Evolutionary conservation across 2,888 invertebrate genomes (phyloP), one percentile per base, ranked within the genome.

Genomic region (Tanytarsus gracilentus): DNA sequence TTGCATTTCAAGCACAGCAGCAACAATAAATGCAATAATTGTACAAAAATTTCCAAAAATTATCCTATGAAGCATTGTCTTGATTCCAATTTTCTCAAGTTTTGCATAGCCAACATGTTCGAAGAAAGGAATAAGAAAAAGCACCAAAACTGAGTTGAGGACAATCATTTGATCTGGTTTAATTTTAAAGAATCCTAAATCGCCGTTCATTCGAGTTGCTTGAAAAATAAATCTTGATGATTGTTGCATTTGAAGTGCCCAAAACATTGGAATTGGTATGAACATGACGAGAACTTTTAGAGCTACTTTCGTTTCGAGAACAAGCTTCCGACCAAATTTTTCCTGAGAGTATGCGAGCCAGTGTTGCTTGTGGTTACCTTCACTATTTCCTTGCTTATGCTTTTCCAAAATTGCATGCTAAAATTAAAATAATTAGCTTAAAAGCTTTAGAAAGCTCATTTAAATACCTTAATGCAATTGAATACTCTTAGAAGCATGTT

Each of bases 151-250:
- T 0, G 95, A 94, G 75, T 95, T 96, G 2, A 94, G 72, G 62
- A 94, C 88, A 78, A 94, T 94, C 84, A 98, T 85, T 62, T 98
- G 97, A 75, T 98, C 98, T 0, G 98, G 93, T 66, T 92, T 85
- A 18, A 92, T 75, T 0, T 81, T 78, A 74, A 81, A 87, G 56
- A 78, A 77, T 1, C 86, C 86, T 62, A 92, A 77, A 63, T 83
- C 78, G 21, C 93, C 92, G 66, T 86, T 77, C 94, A 96, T 94
- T 64, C 85, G 79, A 11, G 85, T 83, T 0, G 94, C 95, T 78
- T 94, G 94, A n/a, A 50, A 50, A 25, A 50, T 27, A 16, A 14
- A 50, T 50, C 26, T 26, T 26, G 29, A 50, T n/a, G n/a, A n/a
- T 16, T 27, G 77, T 66, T 82, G 81, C 66, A 82, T 80, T 68